Evolutionary conservation across 2,113 vertebrate species (phyloP).

Genomic region (Erythrocercus mccallii): DNA sequence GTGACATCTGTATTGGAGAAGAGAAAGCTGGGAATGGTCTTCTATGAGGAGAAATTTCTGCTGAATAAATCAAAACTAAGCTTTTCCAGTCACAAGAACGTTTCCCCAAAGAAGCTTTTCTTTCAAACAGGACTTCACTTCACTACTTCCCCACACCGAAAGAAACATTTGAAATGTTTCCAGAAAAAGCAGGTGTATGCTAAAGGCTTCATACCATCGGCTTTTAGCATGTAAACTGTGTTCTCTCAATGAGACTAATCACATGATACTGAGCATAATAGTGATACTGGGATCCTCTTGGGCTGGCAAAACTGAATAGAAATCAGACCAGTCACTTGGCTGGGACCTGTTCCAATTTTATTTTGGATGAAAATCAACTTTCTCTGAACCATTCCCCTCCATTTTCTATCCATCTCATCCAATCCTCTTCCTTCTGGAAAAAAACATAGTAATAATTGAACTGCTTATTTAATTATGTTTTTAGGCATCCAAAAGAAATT

Average conservation of each 20-base stretch:
- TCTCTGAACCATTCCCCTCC: neutral
- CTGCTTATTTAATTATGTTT: neutral
- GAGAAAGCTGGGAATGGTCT: neutral
- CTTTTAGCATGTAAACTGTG: neutral
- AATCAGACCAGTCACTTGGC: neutral
- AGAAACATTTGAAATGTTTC: conserved; percentile 24
- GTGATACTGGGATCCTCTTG: neutral
- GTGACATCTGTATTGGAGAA: neutral
- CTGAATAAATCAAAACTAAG: neutral
- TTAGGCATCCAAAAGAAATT: neutral
- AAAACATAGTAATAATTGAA: neutral
- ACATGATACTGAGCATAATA: neutral
- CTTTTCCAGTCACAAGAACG: neutral
- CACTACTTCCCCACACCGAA: neutral
- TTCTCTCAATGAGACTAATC: neutral
- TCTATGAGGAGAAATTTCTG: neutral
- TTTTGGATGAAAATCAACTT: conserved; percentile 13
- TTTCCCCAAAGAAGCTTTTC: neutral
- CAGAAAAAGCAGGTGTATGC: neutral
- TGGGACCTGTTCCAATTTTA: neutral
- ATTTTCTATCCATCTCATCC: neutral
- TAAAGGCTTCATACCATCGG: neutral
- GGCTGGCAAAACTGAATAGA: neutral
- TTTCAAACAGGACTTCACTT: neutral
- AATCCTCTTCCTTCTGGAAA: neutral